These are phyloP conservation scores for Eupsittula cactorum DNA, from an alignment of 2,113 vertebrate species.

Conservation along the genomic window DNA sequence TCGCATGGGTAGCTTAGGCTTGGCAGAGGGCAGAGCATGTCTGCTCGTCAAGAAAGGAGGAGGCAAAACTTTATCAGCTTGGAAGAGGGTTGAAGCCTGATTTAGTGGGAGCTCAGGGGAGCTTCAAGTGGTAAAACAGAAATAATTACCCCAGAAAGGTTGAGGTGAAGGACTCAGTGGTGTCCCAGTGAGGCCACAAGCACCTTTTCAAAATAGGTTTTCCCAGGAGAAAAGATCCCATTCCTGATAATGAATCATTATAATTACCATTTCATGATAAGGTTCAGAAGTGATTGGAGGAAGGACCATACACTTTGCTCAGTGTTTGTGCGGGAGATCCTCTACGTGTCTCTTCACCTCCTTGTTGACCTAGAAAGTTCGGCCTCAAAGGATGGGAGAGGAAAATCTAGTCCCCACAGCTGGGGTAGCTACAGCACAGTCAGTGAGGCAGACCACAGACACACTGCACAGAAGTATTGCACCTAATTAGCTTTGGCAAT, in stretches of 20 bases:
- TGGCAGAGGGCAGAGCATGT: neutral
- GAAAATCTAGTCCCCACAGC: neutral
- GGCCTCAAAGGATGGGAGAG: neutral
- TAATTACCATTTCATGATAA: neutral
- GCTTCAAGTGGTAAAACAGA: neutral
- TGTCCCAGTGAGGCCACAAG: neutral
- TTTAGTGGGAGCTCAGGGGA: neutral
- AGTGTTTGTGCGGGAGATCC: neutral
- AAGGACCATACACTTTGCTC: neutral
- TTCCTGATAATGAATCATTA: neutral
- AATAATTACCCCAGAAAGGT: neutral
- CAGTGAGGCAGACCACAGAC: neutral
- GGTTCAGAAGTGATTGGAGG: neutral
- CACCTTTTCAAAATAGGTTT: neutral
- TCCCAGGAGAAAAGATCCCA: neutral
- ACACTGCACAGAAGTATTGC: neutral
- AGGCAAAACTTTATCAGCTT: neutral
- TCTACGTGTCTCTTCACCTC: neutral
- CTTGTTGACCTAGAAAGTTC: neutral
- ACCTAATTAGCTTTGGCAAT: neutral
- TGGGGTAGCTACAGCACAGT: neutral
- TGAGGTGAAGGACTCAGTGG: neutral
- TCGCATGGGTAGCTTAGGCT: neutral
- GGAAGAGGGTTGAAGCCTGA: neutral
- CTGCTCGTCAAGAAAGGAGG: neutral